Base-by-base conservation (phyloP, 2,888 invertebrate genomes). In the Drosophila nr. perissopoda region DNA sequence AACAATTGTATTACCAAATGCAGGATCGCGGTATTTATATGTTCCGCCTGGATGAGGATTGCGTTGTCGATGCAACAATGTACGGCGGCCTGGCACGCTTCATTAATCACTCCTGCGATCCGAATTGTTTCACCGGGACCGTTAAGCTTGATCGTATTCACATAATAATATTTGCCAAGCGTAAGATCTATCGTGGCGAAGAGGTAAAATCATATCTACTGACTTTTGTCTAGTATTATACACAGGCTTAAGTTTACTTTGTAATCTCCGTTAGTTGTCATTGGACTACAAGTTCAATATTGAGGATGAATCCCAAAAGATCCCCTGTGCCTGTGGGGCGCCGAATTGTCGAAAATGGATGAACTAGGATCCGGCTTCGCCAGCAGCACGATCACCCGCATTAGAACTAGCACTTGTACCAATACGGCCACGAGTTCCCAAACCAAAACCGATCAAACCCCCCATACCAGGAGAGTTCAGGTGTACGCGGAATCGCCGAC, bases 341-440 rank as follows among this genome's bases (percentile, higher is more conserved):
- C 97, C 98, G 70, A 99, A 98, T 94, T 99, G 99, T 94, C 96
- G 98, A 87, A 99, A 99, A 94, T 99, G 99, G 99, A 99, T 99
- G 99, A 99, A 99, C 94, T 99, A 95, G 95, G 61, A 31, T 56
- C 10, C 36, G 45, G 56, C 31, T 57, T 6, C 18, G 18, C 57
- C 34, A 61, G 31, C 29, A 54, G 8, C 21, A 64, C 31, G 45
- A 61, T 11, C 64, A 57, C 27, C 57, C 63, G 31, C 60, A n/a
- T n/a, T 42, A 67, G 40, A 60, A 68, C 38, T 29, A 54, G 29
- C 67, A 65, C 38, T 21, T 51, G 48, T 48, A 54, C n/a, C 33
- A n/a, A 13, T 45, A 78, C 10, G 38, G 27, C 56, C 8, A 2
- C 27, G 56, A 56, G 13, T 27, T 27, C 56, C 56, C 3, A 56